Base-by-base conservation (phyloP, 2,888 invertebrate species). In the Netelia virgata region DNA sequence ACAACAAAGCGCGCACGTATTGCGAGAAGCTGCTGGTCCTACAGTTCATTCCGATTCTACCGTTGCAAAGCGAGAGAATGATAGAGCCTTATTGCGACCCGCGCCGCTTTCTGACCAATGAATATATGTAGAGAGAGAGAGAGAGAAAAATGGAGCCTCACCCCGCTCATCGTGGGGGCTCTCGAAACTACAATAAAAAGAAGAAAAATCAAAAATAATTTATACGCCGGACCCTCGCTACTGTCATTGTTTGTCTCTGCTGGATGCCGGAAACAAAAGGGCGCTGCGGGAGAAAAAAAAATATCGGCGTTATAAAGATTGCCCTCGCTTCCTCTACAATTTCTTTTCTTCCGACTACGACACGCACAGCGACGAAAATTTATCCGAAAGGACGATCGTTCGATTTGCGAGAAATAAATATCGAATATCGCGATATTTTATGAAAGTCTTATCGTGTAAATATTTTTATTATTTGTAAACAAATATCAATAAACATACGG, bases 61-160 rank as follows among this genome's bases (percentile, higher is more conserved):
- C n/a, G 68, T 69, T 68, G 73, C 61, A 41, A 82, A 61, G 59
- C n/a, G 57, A 76, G 59, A 70, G 50, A 69, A 72, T 68, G 83
- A 81, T 81, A 77, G 81, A 84, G 77, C 81, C 78, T 84, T 81
- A 84, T 84, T 81, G 81, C 55, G 66, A 47, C 53, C 81, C 74
- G 68, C 68, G 68, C 66, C 47, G 61, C 73, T 84, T 66, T 81
- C 43, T 70, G 69, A 70, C 50, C 23, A 74, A 64, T 50, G 61
- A 72, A 64, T 41, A 14, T 23, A 14, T 16, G n/a, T n/a, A 28
- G 5, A n/a, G n/a, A n/a, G n/a, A n/a, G n/a, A n/a, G n/a, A n/a
- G n/a, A n/a, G n/a, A n/a, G n/a, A 28, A 28, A 28, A 28, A 3
- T 28, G 20, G 10, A 55, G 53, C 41, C 41, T 53, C 53, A 43